Evolutionary conservation across 2,113 vertebrate genomes (phyloP).

Genomic region (Jacana jacana): DNA sequence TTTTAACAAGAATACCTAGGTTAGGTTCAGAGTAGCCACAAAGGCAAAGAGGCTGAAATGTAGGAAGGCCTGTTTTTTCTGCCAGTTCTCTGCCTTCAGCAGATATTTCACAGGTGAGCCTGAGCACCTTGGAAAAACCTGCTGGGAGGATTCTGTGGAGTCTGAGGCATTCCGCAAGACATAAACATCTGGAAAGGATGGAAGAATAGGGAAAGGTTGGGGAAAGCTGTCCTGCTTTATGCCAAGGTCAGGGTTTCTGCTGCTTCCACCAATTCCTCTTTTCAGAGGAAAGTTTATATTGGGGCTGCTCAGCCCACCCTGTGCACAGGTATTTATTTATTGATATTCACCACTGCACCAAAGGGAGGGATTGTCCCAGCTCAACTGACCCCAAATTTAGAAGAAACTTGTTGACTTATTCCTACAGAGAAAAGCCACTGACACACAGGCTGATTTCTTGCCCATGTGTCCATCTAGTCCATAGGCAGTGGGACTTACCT

Average conservation of each 20-base stretch:
- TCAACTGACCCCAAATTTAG: background rate
- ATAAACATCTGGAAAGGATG: background rate
- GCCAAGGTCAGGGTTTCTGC: background rate
- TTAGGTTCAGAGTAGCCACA: background rate
- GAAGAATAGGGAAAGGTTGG: background rate
- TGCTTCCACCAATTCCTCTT: background rate
- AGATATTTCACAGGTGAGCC: background rate
- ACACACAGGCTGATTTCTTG: background rate
- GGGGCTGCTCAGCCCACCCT: background rate
- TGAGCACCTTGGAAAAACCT: background rate
- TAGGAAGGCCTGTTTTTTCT: background rate
- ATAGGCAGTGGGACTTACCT: background rate
- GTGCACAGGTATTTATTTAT: background rate
- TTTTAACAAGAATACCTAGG: background rate
- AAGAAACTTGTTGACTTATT: background rate
- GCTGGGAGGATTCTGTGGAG: background rate
- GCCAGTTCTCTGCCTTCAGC: background rate
- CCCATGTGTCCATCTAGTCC: background rate
- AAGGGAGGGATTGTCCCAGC: background rate
- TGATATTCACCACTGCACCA: background rate
- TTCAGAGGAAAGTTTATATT: background rate
- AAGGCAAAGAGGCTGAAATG: background rate
- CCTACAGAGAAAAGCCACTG: background rate
- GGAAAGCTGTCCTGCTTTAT: background rate
- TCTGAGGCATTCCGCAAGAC: background rate